Percentiles rank a stretch among this genome's conserved stretches.
Evolutionary conservation across 2,888 invertebrate genomes (phyloP).

Genomic region (Dryobotodes eremita): DNA sequence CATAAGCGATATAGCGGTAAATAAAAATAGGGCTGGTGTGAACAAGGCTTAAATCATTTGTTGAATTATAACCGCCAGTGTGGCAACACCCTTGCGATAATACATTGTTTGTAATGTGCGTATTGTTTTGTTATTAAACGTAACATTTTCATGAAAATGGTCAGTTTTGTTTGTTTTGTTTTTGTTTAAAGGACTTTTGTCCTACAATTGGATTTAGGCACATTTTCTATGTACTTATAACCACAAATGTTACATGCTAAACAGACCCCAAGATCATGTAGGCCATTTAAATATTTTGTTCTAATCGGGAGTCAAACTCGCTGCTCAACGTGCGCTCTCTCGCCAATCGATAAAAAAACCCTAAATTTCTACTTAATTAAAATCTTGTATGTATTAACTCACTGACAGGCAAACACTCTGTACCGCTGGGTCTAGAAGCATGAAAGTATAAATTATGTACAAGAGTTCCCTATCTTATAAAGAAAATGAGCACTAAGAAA

Average conservation of each 20-base stretch:
- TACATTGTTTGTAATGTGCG: constrained; percentile 54
- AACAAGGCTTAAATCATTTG: constrained; percentile 82
- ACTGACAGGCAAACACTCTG: neutral
- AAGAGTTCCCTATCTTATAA: neutral
- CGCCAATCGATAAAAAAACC: neutral
- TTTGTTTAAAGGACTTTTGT: neutral
- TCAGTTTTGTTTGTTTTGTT: neutral
- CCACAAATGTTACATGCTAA: neutral
- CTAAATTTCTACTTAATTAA: neutral
- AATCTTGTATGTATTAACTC: neutral
- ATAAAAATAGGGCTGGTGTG: constrained; percentile 85
- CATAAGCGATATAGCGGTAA: constrained; percentile 72
- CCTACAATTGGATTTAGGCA: neutral
- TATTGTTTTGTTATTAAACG: constrained; percentile 46
- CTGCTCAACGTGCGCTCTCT: neutral
- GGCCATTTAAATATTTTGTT: neutral
- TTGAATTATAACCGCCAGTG: constrained; percentile 79
- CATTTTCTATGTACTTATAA: neutral
- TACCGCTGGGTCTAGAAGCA: neutral
- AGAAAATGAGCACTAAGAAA: no score
- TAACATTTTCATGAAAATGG: constrained; percentile 19
- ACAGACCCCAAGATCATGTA: neutral
- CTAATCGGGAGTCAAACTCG: neutral
- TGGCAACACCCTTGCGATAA: constrained; percentile 71
- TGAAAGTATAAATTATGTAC: neutral